Percentiles rank a stretch among this genome's conserved stretches.
These are phyloP conservation scores for Agriopis leucophaearia DNA, from an alignment of 2,888 invertebrate species.

Conservation along the genomic window DNA sequence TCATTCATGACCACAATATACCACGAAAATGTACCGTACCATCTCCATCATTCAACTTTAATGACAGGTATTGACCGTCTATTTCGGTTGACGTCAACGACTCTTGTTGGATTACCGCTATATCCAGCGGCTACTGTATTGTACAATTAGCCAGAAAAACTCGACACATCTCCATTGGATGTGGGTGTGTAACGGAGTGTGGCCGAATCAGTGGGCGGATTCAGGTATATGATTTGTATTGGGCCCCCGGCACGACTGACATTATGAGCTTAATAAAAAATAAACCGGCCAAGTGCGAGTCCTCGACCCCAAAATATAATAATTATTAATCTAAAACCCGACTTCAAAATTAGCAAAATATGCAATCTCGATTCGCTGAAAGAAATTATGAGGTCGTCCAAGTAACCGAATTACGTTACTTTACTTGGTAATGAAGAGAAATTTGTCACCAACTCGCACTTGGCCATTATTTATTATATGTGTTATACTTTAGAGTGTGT, in stretches of 20 bases:
- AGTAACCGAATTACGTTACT: no score
- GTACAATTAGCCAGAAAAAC: conserved; percentile 46
- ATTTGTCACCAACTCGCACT: no score
- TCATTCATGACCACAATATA: conserved; percentile 14
- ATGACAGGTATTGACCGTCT: conserved; percentile 29
- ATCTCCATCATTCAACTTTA: conserved; percentile 4
- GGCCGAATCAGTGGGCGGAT: conserved; percentile 30
- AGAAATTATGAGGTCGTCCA: no score
- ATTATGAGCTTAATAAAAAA: not conserved
- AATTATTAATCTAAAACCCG: no score
- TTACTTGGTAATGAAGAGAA: no score
- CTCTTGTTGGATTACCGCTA: conserved; percentile 40
- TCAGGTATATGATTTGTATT: conserved; percentile 20
- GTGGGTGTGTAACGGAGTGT: conserved; percentile 49
- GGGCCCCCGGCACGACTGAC: not conserved
- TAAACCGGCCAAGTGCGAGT: no score
- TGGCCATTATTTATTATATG: no score
- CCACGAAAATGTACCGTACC: conserved; percentile 18
- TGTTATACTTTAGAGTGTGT: no score
- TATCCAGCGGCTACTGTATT: conserved; percentile 39
- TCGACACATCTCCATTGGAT: conserved; percentile 37
- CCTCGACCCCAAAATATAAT: no score
- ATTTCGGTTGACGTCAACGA: conserved; percentile 35
- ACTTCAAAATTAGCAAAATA: no score
- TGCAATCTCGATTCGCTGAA: no score